Base-by-base conservation (phyloP, 2,888 invertebrate genomes). In the Galeopsomyia nigrocyanea region DNA sequence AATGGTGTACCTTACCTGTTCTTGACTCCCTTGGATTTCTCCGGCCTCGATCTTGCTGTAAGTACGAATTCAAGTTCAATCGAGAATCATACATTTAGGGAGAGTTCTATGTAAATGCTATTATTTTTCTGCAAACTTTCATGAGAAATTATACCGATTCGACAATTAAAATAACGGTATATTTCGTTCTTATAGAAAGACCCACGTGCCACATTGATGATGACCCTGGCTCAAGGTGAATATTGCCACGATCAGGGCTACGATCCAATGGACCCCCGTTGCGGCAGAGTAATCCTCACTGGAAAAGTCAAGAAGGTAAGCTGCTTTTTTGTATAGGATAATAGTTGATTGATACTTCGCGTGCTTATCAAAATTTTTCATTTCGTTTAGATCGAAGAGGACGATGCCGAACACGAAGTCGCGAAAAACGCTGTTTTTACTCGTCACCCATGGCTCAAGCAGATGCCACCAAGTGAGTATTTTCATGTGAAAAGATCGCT, bases 211-310 rank as follows among this genome's bases (percentile, higher is more conserved):
- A 91, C 92, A 0, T 87, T 93, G 26, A 87, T 92, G 74, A 90
- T 92, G 74, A 89, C 91, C 0, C 86, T 93, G 57, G 91, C 92
- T 68, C 90, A 93, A 86, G 89, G 90, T 3, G 85, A 88, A 70
- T 93, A 91, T 82, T 93, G 93, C 79, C 87, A 88, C 72, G 82
- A 83, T 16, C 85, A 91, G 73, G 83, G 88, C 47, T 89, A 88
- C 78, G 93, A 93, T 82, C 90, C 93, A 0, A 92, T 93, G 85
- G 93, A 93, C 83, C 94, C 93, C 0, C 87, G 92, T 60, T 93
- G 93, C 87, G 91, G 92, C 6, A 89, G 92, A 78, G 88, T 93
- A 7, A 90, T 92, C 81, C 87, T 93, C 0, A 89, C 91, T 10
- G 93, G 93, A 47, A 89, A 87, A 80, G 88, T 93, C 82, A 87